These are phyloP conservation scores for Conus ventricosus DNA, from an alignment of 1,140 invertebrate genomes.

Conservation along the genomic window DNA sequence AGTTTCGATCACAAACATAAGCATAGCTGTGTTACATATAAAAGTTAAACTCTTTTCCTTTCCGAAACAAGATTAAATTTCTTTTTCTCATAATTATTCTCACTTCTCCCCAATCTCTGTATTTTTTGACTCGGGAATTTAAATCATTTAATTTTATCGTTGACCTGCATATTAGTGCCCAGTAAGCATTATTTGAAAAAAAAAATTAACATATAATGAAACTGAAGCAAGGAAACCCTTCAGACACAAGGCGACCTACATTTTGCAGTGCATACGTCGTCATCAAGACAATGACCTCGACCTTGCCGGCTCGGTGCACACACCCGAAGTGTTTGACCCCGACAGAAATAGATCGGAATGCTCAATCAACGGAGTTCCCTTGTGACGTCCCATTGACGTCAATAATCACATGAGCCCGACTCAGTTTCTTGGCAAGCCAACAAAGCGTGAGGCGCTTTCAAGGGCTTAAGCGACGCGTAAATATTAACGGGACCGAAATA, in stretches of 20 bases:
- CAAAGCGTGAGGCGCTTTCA: slow-evolving; percentile 24
- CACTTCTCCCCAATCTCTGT: not conserved
- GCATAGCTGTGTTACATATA: not conserved
- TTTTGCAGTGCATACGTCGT: not conserved
- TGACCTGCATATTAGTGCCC: not conserved
- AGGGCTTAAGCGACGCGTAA: slow-evolving; percentile 12
- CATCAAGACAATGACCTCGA: not conserved
- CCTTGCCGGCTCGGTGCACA: not conserved
- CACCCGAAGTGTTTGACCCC: not conserved
- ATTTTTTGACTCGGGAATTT: not conserved
- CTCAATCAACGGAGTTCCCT: slow-evolving; percentile 11
- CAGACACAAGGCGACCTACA: not conserved
- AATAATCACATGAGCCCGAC: slow-evolving; percentile 25
- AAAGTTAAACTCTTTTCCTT: not conserved
- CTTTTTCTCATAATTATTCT: not conserved
- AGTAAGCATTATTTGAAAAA: too few relatives aligned
- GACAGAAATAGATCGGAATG: slow-evolving; percentile 15
- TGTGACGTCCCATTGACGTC: slow-evolving; percentile 36
- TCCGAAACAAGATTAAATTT: not conserved
- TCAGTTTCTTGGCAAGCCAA: slow-evolving; percentile 22
- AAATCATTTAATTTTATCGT: not conserved
- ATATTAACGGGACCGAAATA: slow-evolving; percentile 22
- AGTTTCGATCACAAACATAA: too few relatives aligned
- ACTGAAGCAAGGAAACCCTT: too few relatives aligned
- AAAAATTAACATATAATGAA: too few relatives aligned